phyloP scores from a whole-genome alignment of 1,140 invertebrate species.

The Spodoptera frugiperda region DNA sequence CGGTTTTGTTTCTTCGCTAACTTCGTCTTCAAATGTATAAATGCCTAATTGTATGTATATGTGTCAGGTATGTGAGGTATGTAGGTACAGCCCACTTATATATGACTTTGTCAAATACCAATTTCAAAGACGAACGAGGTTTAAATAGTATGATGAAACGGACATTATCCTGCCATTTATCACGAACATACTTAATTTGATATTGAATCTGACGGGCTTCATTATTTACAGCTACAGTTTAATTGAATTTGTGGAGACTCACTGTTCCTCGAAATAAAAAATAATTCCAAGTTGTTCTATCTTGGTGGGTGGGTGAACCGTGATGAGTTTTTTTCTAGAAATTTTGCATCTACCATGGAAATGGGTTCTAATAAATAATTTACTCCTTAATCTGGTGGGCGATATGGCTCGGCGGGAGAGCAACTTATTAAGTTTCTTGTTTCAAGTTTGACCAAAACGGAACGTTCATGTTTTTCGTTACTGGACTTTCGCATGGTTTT shows the following conservation, averaged over 20 bases:
- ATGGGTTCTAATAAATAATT: slow-evolving; percentile 51
- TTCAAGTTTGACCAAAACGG: slow-evolving; percentile 47
- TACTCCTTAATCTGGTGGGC: slow-evolving; percentile 52
- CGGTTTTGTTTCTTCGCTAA: too few species aligned
- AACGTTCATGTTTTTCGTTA: slow-evolving; percentile 25
- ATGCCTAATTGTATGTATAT: too few species aligned
- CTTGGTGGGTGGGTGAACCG: neutral
- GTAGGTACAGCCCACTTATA: neutral
- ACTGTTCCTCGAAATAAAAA: slow-evolving; percentile 27
- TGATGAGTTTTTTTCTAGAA: slow-evolving; percentile 17
- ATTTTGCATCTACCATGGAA: slow-evolving; percentile 13
- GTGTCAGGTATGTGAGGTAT: too few species aligned
- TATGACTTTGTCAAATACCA: neutral
- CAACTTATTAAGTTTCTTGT: slow-evolving; percentile 59
- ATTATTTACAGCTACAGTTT: slow-evolving; percentile 34
- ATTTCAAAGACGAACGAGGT: slow-evolving; percentile 32
- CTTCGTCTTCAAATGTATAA: too few species aligned
- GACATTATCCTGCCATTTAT: slow-evolving; percentile 34
- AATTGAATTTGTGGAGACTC: slow-evolving; percentile 27
- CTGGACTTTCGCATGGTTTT: slow-evolving; percentile 19
- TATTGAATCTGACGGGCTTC: slow-evolving; percentile 27
- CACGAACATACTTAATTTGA: slow-evolving; percentile 29
- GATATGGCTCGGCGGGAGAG: slow-evolving; percentile 56
- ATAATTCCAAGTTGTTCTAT: slow-evolving; percentile 30
- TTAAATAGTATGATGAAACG: slow-evolving; percentile 26